Conservation (phyloP, 2,888 invertebrate genomes). For the Melipona bicolor region DNA sequence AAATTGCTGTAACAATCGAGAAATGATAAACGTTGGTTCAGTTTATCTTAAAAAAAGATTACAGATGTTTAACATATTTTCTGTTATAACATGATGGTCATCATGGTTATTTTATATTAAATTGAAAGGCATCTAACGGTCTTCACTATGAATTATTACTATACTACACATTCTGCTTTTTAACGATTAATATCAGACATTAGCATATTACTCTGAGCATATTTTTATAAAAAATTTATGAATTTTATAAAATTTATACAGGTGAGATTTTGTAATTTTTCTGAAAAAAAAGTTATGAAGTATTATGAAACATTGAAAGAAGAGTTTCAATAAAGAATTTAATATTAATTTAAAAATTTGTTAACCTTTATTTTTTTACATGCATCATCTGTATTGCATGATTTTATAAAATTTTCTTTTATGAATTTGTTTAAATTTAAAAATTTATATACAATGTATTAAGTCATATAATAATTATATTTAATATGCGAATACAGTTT, state of each 20-base stretch:
- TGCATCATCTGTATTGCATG: background rate
- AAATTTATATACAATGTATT: constrained; percentile 26
- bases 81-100: constrained; percentile 53
- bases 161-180: background rate
- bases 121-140: background rate
- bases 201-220: background rate
- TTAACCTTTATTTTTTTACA: constrained; percentile 4
- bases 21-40: constrained; percentile 28
- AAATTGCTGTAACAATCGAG: background rate
- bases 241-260: too few relatives aligned
- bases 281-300: too few relatives aligned
- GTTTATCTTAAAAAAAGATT: background rate
- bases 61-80: constrained; percentile 43
- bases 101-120: constrained; percentile 20
- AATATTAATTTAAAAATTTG: constrained; percentile 7
- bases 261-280: background rate
- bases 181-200: background rate
- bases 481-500: constrained; percentile 16
- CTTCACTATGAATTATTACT: constrained; percentile 12
- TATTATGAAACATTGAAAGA: background rate
- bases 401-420: constrained; percentile 33
- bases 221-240: background rate
- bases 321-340: background rate
- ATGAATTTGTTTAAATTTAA: background rate
- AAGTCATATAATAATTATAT: constrained; percentile 3